Conservation (phyloP, 2,113 vertebrate genomes). For the Brachyhypopomus gauderio region DNA sequence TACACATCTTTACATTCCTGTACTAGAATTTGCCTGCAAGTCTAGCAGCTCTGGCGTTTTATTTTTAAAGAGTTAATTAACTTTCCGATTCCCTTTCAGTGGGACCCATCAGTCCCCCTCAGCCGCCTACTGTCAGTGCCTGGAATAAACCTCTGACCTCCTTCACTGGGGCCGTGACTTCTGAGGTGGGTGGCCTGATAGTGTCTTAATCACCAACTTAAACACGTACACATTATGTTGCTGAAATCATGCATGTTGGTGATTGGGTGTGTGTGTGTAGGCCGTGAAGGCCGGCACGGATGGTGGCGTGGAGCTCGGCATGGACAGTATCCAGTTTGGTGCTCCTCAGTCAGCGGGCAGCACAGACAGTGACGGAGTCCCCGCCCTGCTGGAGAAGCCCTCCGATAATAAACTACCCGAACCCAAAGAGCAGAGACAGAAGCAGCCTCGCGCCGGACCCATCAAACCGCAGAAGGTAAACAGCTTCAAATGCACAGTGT, state of each 20-base stretch:
- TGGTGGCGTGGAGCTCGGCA: conserved; percentile 82
- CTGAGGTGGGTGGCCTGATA: conserved; percentile 80
- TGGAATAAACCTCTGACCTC: conserved; percentile 99
- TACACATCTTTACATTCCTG: background rate
- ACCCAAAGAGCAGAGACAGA: conserved; percentile 97
- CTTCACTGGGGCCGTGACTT: conserved; percentile 82
- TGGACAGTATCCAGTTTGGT: conserved; percentile 95
- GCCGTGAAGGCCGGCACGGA: conserved; percentile 82
- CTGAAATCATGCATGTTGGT: no score
- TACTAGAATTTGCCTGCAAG: conserved; percentile 9
- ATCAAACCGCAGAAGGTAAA: conserved; percentile 96
- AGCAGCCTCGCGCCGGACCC: conserved; percentile 91
- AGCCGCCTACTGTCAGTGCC: conserved; percentile 96
- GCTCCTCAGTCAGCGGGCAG: conserved; percentile 92
- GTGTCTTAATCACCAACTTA: background rate
- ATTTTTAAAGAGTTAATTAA: background rate
- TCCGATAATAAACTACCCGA: conserved; percentile 87
- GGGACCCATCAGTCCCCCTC: conserved; percentile 94
- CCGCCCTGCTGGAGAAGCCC: conserved; percentile 81
- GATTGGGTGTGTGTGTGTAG: conserved; percentile 62
- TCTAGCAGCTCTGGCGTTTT: background rate
- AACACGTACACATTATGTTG: no score
- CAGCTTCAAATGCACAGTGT: accelerated
- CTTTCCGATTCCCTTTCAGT: conserved; percentile 70
- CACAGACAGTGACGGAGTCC: conserved; percentile 88